A percentile compares a stretch with the other conserved stretches of the same genome.
These are phyloP conservation scores for Cryptocephalus moraei DNA, from an alignment of 2,888 invertebrate genomes.

Conservation along the genomic window DNA sequence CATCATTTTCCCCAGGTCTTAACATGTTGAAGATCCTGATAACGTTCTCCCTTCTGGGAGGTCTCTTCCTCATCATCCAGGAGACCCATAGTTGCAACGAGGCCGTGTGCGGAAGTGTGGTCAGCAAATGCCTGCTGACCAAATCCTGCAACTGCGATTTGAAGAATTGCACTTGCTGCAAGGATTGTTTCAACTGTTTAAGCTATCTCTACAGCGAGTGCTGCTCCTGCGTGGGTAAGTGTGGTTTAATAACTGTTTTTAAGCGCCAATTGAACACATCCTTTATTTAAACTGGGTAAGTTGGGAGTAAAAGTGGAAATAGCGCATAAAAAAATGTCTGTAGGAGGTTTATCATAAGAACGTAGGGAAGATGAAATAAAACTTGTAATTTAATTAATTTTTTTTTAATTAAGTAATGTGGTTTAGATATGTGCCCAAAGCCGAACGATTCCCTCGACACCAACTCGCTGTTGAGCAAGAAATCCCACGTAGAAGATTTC, in stretches of 20 bases:
- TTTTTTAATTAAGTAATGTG: too few species aligned
- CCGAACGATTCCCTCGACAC: slow-evolving; percentile 53
- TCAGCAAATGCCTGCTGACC: slow-evolving; percentile 92
- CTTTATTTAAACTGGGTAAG: background rate
- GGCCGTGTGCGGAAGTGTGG: slow-evolving; percentile 88
- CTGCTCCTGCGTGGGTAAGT: slow-evolving; percentile 94
- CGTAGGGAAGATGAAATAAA: too few species aligned
- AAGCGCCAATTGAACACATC: background rate
- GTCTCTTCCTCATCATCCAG: too few species aligned
- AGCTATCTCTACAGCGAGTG: slow-evolving; percentile 85
- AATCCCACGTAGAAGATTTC: slow-evolving; percentile 80
- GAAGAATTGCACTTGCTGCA: slow-evolving; percentile 60
- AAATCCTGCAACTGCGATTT: slow-evolving; percentile 90
- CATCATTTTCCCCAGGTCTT: too few species aligned
- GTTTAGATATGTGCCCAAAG: slow-evolving; percentile 79
- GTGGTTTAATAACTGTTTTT: background rate
- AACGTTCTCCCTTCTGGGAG: too few species aligned
- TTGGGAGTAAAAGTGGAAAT: too few species aligned
- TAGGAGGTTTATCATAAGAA: too few species aligned
- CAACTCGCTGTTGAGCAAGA: slow-evolving; percentile 45
- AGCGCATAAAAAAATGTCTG: too few species aligned
- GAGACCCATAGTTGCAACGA: slow-evolving; percentile 64
- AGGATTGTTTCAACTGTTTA: slow-evolving; percentile 84
- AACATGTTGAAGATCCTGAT: too few species aligned
- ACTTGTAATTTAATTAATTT: too few species aligned